These are phyloP conservation scores for Acrossocheilus wenchowensis DNA, from an alignment of 2,797 vertebrate species.

Conservation along the genomic window DNA sequence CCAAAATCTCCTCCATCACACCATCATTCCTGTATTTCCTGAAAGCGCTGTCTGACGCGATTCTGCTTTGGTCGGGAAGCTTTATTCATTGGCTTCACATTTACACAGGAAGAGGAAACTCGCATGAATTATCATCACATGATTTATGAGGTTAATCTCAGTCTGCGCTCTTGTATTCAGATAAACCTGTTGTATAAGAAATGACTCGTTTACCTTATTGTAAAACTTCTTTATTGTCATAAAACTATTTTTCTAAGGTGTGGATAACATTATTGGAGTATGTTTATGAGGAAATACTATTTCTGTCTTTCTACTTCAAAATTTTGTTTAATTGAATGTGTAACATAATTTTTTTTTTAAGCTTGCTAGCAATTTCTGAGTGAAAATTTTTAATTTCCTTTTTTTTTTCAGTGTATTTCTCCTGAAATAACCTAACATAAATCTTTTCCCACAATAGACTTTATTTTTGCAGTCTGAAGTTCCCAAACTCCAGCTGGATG, in stretches of 20 bases:
- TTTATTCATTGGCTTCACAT: not conserved
- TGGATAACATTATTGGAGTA: not conserved
- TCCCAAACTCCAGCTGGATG: too few species aligned
- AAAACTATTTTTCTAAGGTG: not conserved
- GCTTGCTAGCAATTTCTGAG: not conserved
- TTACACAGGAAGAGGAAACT: not conserved
- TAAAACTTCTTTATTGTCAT: not conserved
- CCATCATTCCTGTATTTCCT: conserved; percentile 10
- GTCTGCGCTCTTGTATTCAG: not conserved
- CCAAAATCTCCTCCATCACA: not conserved
- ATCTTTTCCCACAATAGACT: not conserved
- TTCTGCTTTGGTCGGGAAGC: not conserved
- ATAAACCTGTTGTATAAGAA: not conserved
- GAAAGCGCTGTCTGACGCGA: not conserved
- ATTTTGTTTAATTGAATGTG: not conserved
- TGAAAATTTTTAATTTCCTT: not conserved
- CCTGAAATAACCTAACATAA: conserved; percentile 10
- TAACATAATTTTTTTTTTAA: not conserved
- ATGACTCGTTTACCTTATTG: not conserved
- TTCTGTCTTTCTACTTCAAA: not conserved
- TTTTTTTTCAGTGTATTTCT: not conserved
- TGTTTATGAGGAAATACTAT: not conserved
- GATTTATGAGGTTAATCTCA: conserved; percentile 8
- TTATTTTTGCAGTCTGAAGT: not conserved
- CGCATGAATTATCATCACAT: not conserved